Evolutionary conservation across 30 jellyfish, hydroid and myxozoan genomes (phyloP), one percentile per base, ranked within the genome.

Genomic region (Nemopilema nomurai): DNA sequence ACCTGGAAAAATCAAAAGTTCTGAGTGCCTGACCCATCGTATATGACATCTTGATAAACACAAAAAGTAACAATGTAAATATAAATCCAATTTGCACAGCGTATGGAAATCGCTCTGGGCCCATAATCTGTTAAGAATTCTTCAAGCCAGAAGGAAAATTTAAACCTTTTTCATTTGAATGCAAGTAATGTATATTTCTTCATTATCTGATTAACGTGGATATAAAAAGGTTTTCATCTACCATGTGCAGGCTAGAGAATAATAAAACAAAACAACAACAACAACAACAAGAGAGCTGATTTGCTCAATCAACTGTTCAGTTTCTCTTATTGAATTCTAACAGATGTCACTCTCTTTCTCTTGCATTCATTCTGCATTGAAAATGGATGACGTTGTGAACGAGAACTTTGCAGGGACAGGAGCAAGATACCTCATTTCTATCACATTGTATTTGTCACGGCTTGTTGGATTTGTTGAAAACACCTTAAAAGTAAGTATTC

Each of bases 401-500:
- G 89, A 80, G 28, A 80, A 19, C 51, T 27, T 80, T 49, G 66
- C 71, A 32, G 74, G 62, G 51, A 74, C 51, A 62, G 93, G 75
- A 8, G 77, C 93, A 18, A 71, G 75, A 4, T 73, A 71, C 32
- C 33, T 90, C 51, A 71, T 82, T n/a, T 90, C 94, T 8, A 27
- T 83, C 28, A 82, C 97, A n/a, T 57, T 90, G 24, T 84, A 74
- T 64, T 67, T 83, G 78, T 82, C 91, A 32, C 74, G 76, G 63
- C 18, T 90, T 78, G 94, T 80, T 51, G 82, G 85, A 20, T 67
- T 73, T 28, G 91, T 90, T 18, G 97, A 90, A 57, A 82, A 80
- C 52, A 84, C 89, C 1, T 33, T 90, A 25, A 90, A 90, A 94
- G 97, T 90, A 71, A 23, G 70, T 4, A 27, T 52, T 21, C 3